Evolutionary conservation across 1,140 invertebrate genomes (phyloP), one percentile per base, ranked within the genome.

Genomic region (Halyomorpha halys): DNA sequence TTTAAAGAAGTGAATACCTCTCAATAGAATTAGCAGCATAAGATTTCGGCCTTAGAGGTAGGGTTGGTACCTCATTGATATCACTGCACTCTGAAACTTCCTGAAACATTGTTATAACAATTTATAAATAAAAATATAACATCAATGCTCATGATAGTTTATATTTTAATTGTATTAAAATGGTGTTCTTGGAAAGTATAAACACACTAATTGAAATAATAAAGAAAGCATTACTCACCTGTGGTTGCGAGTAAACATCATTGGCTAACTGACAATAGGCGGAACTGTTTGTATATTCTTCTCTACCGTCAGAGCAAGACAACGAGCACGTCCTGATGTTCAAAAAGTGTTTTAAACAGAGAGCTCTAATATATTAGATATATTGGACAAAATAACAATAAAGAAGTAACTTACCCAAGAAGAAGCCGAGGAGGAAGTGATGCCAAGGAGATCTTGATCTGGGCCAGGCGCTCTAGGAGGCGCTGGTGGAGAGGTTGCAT

Each of bases 401-500:
- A 30, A 4, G 34, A 39, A 39, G 11, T 6, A 13, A 56, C 9
- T 56, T 56, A 56, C 53, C 53, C 53, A 27, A 25, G 14, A 13
- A 56, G 53, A 27, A 56, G 53, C 5, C 53, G 53, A 23, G 53
- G 53, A 56, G 53, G 53, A 56, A 56, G 53, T 19, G 53, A 56
- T 23, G 53, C 53, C 6, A 56, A 25, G 23, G 65, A 67, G 69
- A 87, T 83, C 68, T 86, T 84, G 45, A 94, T 77, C 68, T 91
- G 86, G 0, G 80, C 82, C 69, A 94, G 92, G 53, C 89, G 79
- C 71, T 94, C 91, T n/a, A 90, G 79, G 8, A 97, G 76, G 62
- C 89, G 81, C 69, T 88, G 86, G 69, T 97, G 93, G 27, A 97
- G 72, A 1, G 92, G 92, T 66, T 89, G 86, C 0, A 96, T 86